phyloP scores from a whole-genome alignment of 2,113 vertebrate species.

The Eidolon helvum region DNA sequence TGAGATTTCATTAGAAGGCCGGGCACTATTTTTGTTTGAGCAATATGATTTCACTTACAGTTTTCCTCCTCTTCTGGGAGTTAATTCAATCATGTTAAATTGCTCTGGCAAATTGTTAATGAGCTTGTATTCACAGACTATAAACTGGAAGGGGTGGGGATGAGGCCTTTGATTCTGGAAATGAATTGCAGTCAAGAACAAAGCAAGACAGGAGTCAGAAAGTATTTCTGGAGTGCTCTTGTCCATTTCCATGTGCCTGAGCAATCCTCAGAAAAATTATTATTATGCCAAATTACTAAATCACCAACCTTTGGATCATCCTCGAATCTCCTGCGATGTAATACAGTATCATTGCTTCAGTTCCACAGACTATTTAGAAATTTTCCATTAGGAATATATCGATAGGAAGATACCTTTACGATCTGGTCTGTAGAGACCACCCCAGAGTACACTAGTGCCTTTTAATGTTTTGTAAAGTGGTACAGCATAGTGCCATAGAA shows the following conservation, averaged over 20 bases:
- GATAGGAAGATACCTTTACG: background rate
- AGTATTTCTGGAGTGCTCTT: background rate
- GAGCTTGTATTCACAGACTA: background rate
- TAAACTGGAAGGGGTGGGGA: background rate
- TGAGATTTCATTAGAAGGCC: background rate
- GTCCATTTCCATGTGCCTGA: background rate
- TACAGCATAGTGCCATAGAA: background rate
- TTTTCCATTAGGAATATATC: background rate
- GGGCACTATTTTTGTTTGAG: background rate
- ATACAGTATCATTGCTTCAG: background rate
- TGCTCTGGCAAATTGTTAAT: constrained; percentile 9
- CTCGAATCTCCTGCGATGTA: background rate
- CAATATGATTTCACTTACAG: background rate
- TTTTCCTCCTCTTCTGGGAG: background rate
- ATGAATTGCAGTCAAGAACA: background rate
- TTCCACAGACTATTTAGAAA: background rate
- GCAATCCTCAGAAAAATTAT: background rate
- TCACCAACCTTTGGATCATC: background rate
- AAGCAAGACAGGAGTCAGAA: background rate
- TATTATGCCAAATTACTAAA: background rate
- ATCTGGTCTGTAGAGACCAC: background rate
- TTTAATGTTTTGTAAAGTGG: background rate
- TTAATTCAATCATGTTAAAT: background rate
- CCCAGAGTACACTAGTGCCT: background rate
- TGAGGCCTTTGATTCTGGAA: background rate